phyloP scores from a whole-genome alignment of 2,888 invertebrate genomes.

The Galeruca laticollis region DNA sequence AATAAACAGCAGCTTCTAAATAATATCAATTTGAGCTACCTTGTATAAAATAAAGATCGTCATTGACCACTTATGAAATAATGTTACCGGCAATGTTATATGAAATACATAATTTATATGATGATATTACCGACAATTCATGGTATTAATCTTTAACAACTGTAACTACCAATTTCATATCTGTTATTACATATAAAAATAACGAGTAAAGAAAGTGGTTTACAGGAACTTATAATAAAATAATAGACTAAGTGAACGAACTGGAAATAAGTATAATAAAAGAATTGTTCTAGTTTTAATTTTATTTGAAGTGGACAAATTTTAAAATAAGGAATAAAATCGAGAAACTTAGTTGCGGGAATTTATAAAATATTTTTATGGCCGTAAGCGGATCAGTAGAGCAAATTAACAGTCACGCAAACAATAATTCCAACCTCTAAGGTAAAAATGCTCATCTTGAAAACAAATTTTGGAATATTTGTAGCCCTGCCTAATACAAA shows the following conservation, averaged over 20 bases:
- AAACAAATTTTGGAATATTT: too few species aligned
- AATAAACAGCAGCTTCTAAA: not conserved
- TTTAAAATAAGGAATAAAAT: not conserved
- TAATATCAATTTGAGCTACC: not conserved
- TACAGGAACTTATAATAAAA: slow-evolving; percentile 8
- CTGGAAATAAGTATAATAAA: not conserved
- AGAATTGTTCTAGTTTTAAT: not conserved
- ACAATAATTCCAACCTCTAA: too few species aligned
- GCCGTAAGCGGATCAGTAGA: too few species aligned
- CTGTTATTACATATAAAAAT: slow-evolving; percentile 4
- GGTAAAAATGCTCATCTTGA: too few species aligned
- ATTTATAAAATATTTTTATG: too few species aligned
- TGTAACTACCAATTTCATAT: not conserved
- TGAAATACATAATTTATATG: slow-evolving; percentile 6
- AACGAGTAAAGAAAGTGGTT: not conserved
- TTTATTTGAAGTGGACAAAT: not conserved
- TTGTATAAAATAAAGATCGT: not conserved
- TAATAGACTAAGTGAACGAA: slow-evolving; percentile 1
- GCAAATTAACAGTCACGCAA: too few species aligned
- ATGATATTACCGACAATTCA: slow-evolving; percentile 8
- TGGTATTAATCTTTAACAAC: slow-evolving; percentile 1
- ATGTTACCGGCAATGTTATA: slow-evolving; percentile 1
- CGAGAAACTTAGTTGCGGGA: too few species aligned
- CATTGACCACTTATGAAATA: not conserved
- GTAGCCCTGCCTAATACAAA: too few species aligned